These are phyloP conservation scores for Megalops atlanticus DNA, from an alignment of 2,113 vertebrate genomes.

Conservation along the genomic window DNA sequence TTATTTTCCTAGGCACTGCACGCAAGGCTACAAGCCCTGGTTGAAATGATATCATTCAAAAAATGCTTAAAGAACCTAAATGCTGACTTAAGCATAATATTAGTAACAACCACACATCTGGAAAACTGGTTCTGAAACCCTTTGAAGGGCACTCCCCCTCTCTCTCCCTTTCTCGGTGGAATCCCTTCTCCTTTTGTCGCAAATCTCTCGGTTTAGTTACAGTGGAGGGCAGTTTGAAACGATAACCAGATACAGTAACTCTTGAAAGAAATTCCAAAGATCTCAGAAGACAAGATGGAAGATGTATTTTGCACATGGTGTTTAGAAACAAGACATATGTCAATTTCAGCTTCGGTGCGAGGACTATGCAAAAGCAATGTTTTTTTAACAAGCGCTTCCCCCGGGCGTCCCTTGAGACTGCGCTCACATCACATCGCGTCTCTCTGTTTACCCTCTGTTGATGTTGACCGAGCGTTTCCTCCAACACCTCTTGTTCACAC, in stretches of 20 bases:
- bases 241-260: slow-evolving; percentile 44
- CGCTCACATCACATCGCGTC: neutral
- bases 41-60: slow-evolving; percentile 44
- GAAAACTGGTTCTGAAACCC: slow-evolving; percentile 53
- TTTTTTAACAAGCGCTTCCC: slow-evolving; percentile 19
- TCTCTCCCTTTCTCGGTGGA: slow-evolving; percentile 33
- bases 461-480: slow-evolving; percentile 26
- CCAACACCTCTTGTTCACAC: slow-evolving; percentile 4
- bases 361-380: neutral
- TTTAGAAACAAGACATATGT: slow-evolving; percentile 33
- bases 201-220: slow-evolving; percentile 44
- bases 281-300: slow-evolving; percentile 44
- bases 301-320: slow-evolving; percentile 40
- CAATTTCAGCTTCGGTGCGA: slow-evolving; percentile 28
- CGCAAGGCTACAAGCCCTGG: slow-evolving; percentile 29
- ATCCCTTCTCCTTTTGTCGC: slow-evolving; percentile 28
- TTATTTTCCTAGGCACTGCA: slow-evolving; percentile 55
- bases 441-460: neutral
- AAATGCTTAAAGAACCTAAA: slow-evolving; percentile 49
- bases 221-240: slow-evolving; percentile 40
- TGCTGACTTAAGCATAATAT: slow-evolving; percentile 49
- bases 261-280: slow-evolving; percentile 48
- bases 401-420: neutral
- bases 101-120: slow-evolving; percentile 65
- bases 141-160: slow-evolving; percentile 32